A percentile compares a stretch with the other conserved stretches of the same genome.
phyloP scores from a whole-genome alignment of 1,140 invertebrate species.

The Hylaeus volcanicus region DNA sequence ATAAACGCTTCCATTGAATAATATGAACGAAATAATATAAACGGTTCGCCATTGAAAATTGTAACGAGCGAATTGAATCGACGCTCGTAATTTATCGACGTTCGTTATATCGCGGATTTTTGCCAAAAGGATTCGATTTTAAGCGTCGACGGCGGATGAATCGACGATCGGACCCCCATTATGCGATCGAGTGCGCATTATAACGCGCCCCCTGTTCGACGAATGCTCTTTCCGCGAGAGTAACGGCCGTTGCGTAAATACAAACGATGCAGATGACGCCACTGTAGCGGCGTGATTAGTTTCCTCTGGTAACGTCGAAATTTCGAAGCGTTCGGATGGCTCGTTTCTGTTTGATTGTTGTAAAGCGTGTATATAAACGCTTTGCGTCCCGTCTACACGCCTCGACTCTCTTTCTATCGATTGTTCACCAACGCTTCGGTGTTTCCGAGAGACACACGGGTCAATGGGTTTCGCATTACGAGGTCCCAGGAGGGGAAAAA shows the following conservation, averaged over 20 bases:
- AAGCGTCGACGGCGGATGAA: background rate
- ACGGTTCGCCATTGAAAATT: too few species aligned
- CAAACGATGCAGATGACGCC: background rate
- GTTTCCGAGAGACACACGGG: background rate
- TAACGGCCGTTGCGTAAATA: background rate
- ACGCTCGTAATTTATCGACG: background rate
- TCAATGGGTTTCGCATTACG: background rate
- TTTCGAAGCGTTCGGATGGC: conserved; percentile 7
- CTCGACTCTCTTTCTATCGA: conserved; percentile 6
- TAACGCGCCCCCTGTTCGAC: background rate
- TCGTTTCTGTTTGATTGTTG: conserved; percentile 21
- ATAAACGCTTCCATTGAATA: too few species aligned
- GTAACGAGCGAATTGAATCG: background rate
- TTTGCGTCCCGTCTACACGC: background rate
- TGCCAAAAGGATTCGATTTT: background rate
- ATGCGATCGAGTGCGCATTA: background rate
- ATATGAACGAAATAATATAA: too few species aligned
- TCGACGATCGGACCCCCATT: background rate
- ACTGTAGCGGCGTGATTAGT: conserved; percentile 19
- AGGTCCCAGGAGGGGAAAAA: background rate
- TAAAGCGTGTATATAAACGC: conserved; percentile 18
- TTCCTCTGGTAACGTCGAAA: conserved; percentile 21
- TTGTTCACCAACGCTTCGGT: background rate
- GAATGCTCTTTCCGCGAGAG: background rate
- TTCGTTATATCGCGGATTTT: background rate